Base-by-base conservation (phyloP, 1,140 invertebrate genomes). In the Drosophila nigromelanica region DNA sequence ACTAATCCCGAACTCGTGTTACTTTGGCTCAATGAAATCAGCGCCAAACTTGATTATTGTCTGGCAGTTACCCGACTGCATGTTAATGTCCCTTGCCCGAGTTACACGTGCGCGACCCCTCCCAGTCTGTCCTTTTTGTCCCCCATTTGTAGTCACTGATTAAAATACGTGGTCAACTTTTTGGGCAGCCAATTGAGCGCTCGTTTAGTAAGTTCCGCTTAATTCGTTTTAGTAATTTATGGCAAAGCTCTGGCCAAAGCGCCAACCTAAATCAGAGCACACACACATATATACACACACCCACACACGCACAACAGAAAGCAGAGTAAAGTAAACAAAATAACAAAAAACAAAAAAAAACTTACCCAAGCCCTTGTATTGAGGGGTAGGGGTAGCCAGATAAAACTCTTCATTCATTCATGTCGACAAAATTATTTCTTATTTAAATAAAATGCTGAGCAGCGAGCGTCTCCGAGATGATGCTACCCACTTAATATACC, bases 401-500 rank as follows among this genome's bases (percentile, higher is more conserved):
- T 89, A 89, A 87, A 87, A 89, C 79, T 87, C 83, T 87, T 89
- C 83, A 87, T 87, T 87, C 68, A 87, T 87, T 87, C 83, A 87
- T 87, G 83, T 89, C 83, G 79, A 87, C 83, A 80, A 87, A 87
- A 87, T 87, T 89, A 89, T 87, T 87, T 87, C 83, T 89, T 89
- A 87, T 87, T 87, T 89, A 87, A 87, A 87, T 87, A 89, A 89
- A 87, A 87, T 89, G 76, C 75, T 61, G 59, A 79, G 52, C 10
- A 61, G 56, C 56, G 42, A 64, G 56, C 56, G 48, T 69, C 70
- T 80, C 62, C 39, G 64, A 71, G 72, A 73, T 73, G 83, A 76
- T 76, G 78, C 82, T 89, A 78, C 75, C 83, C 82, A 86, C 82
- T 86, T 86, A 86, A 86, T 86, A 86, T 76, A 86, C 82, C 82